Evolutionary conservation across 2,113 vertebrate species (phyloP).

Genomic region (Oncorhynchus nerka): DNA sequence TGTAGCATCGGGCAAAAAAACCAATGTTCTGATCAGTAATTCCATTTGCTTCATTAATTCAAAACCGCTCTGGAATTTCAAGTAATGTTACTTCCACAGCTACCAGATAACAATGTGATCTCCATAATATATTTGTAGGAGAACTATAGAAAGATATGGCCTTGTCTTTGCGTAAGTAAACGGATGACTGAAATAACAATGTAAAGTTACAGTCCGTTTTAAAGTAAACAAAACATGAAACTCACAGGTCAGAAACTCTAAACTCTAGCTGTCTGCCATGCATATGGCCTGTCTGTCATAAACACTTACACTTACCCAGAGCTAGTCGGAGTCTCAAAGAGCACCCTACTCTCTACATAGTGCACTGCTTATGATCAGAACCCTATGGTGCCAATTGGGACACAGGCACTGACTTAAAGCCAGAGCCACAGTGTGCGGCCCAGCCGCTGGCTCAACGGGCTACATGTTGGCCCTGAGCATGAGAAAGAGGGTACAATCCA

Average conservation of each 20-base stretch:
- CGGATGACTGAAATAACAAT: neutral
- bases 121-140: neutral
- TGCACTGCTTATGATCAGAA: too few species aligned
- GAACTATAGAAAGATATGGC: neutral
- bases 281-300: neutral
- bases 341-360: too few species aligned
- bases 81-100: neutral
- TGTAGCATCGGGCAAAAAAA: neutral
- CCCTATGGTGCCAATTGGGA: neutral
- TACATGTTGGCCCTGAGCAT: constrained; percentile 39
- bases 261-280: neutral
- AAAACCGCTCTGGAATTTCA: neutral
- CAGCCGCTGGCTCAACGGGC: constrained; percentile 47
- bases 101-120: neutral
- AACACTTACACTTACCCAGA: too few species aligned
- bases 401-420: constrained; percentile 10
- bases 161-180: neutral
- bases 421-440: constrained; percentile 28
- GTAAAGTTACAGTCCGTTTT: too few species aligned
- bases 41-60: neutral
- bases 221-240: neutral
- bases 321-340: too few species aligned
- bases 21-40: neutral
- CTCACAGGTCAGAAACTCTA: constrained; percentile 20
- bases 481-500: constrained; percentile 50